These are phyloP conservation scores for Euthynnus affinis DNA, from an alignment of 2,797 vertebrate genomes.

Conservation along the genomic window DNA sequence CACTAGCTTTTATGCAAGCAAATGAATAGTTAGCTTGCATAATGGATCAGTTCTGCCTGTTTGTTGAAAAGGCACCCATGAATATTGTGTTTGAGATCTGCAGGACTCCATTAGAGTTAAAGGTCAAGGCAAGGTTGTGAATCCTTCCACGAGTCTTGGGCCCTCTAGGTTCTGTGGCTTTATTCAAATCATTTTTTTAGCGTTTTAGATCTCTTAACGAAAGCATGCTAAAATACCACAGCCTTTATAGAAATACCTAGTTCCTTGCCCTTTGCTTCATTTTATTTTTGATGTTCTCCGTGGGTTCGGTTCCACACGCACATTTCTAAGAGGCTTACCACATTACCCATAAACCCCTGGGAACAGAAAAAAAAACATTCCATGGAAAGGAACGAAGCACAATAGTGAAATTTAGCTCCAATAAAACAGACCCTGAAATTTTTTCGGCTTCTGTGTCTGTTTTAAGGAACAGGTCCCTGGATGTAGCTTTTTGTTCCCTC, in stretches of 20 bases:
- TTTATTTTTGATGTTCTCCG: conserved; percentile 66
- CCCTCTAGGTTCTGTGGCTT: conserved; percentile 38
- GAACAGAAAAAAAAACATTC: conserved; percentile 66
- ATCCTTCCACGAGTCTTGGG: conserved; percentile 26
- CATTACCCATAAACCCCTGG: conserved; percentile 74
- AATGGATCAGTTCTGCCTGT: conserved; percentile 27
- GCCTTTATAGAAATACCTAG: conserved; percentile 62
- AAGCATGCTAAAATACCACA: conserved; percentile 58
- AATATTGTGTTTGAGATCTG: conserved; percentile 19
- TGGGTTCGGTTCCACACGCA: conserved; percentile 65
- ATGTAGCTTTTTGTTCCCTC: conserved; percentile 33
- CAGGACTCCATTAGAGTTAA: conserved; percentile 30
- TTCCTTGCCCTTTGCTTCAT: conserved; percentile 65
- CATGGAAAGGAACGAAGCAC: conserved; percentile 62
- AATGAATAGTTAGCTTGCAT: conserved; percentile 34
- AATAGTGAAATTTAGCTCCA: conserved; percentile 67
- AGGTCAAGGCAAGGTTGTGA: conserved; percentile 49
- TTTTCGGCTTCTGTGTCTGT: conserved; percentile 37
- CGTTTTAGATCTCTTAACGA: conserved; percentile 45
- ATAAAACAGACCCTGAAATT: conserved; percentile 63
- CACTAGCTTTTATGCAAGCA: conserved; percentile 25
- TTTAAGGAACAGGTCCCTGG: conserved; percentile 49
- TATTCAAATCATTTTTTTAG: conserved; percentile 48
- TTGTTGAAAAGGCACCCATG: conserved; percentile 6
- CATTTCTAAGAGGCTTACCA: conserved; percentile 69